These are phyloP conservation scores for Macrosiphum euphorbiae DNA, from an alignment of 2,888 invertebrate species.

Conservation along the genomic window DNA sequence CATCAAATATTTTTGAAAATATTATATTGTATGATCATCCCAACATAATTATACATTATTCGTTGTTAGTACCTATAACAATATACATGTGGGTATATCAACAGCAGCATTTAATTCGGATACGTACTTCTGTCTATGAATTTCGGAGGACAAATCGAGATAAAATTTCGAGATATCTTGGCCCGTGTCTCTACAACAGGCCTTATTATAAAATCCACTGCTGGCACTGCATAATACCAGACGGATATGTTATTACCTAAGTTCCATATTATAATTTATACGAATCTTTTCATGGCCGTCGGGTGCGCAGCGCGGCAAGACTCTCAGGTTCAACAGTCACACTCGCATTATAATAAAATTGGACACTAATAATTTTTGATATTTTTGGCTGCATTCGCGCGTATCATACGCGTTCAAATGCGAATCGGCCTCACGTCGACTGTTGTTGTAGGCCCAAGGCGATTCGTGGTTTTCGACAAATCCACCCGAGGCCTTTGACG, in stretches of 20 bases:
- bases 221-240: background rate
- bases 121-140: background rate
- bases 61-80: background rate
- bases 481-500: conserved; percentile 25
- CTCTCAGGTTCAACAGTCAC: background rate
- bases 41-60: background rate
- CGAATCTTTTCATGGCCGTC: background rate
- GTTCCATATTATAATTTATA: background rate
- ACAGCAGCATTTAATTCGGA: background rate
- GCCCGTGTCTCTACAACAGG: background rate
- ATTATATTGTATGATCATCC: background rate
- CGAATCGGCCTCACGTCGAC: background rate
- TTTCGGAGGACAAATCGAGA: background rate
- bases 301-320: background rate
- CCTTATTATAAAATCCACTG: background rate
- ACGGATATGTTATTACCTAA: background rate
- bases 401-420: background rate
- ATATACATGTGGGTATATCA: background rate
- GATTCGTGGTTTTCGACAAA: background rate
- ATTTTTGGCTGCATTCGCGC: background rate
- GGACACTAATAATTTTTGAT: background rate
- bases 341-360: background rate
- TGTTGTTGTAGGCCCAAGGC: background rate
- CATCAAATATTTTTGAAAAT: background rate
- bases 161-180: background rate